Evolutionary conservation across 2,113 vertebrate genomes (phyloP).

Genomic region (Calidris pugnax): DNA sequence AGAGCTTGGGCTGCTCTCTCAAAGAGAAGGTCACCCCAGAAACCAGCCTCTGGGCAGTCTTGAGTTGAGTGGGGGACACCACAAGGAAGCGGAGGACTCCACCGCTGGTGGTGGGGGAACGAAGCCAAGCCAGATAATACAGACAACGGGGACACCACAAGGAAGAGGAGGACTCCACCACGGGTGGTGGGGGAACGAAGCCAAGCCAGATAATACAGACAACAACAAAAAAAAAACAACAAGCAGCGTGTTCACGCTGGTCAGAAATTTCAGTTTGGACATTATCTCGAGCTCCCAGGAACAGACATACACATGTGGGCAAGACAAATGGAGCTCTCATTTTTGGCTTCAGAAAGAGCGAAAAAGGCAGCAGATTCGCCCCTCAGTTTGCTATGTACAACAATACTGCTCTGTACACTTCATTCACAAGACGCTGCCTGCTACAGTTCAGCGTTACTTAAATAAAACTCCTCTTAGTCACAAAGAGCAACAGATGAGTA

Average conservation of each 20-base stretch:
- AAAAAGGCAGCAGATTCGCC: neutral
- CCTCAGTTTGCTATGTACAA: neutral
- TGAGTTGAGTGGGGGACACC: neutral
- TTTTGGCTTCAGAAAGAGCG: slow-evolving; percentile 44
- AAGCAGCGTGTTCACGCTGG: neutral
- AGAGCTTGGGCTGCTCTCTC: neutral
- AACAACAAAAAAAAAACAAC: neutral
- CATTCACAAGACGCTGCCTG: neutral
- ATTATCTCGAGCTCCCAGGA: neutral
- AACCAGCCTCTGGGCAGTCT: neutral
- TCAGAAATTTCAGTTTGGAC: neutral
- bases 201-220: neutral
- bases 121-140: neutral
- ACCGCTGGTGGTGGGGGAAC: neutral
- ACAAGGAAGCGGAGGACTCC: neutral
- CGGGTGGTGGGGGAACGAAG: neutral
- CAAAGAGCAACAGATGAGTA: neutral
- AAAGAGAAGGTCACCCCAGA: neutral
- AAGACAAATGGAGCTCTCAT: neutral
- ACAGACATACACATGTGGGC: neutral
- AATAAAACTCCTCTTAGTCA: neutral
- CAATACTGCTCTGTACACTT: slow-evolving; percentile 53
- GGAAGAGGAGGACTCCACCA: neutral
- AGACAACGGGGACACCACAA: neutral
- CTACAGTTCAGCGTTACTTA: neutral